Evolutionary conservation across 2,113 vertebrate genomes (phyloP).

Genomic region (Anolis carolinensis): DNA sequence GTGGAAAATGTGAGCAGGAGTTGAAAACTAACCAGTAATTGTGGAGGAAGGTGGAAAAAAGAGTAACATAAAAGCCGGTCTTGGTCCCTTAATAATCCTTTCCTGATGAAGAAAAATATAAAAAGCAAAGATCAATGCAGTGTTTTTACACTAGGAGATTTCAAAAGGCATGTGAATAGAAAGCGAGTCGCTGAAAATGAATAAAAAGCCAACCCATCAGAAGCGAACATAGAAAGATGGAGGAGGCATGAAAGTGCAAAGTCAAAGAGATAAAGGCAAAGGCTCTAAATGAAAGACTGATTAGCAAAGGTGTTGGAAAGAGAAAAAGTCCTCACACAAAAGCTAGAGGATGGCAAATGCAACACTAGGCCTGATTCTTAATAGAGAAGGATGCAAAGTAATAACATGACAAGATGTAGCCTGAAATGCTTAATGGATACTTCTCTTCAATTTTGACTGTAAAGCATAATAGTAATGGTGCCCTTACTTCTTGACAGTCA

Average conservation of each 20-base stretch:
- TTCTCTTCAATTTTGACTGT: slow-evolving; percentile 70
- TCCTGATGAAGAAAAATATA: slow-evolving; percentile 35
- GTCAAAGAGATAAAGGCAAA: slow-evolving; percentile 51
- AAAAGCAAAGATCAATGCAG: slow-evolving; percentile 54
- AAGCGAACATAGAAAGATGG: slow-evolving; percentile 39
- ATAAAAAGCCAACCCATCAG: slow-evolving; percentile 49
- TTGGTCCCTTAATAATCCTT: slow-evolving; percentile 15
- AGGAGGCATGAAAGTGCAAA: slow-evolving; percentile 56
- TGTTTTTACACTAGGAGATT: slow-evolving; percentile 46
- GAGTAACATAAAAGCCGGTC: slow-evolving; percentile 14
- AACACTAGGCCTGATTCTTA: slow-evolving; percentile 64
- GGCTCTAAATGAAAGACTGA: slow-evolving; percentile 64
- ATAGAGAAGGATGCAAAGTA: slow-evolving; percentile 55
- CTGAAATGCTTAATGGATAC: slow-evolving; percentile 70
- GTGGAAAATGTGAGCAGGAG: neutral
- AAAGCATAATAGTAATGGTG: slow-evolving; percentile 58
- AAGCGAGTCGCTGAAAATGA: slow-evolving; percentile 58
- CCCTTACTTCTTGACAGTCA: slow-evolving; percentile 52
- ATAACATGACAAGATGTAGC: slow-evolving; percentile 50
- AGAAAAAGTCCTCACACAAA: slow-evolving; percentile 63
- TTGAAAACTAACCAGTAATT: slow-evolving; percentile 34
- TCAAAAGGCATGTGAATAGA: slow-evolving; percentile 49
- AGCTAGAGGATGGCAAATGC: slow-evolving; percentile 65
- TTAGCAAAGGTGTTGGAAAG: slow-evolving; percentile 60
- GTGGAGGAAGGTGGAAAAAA: slow-evolving; percentile 35